phyloP scores from a whole-genome alignment of 2,888 invertebrate species.

The Smittia sp. region DNA sequence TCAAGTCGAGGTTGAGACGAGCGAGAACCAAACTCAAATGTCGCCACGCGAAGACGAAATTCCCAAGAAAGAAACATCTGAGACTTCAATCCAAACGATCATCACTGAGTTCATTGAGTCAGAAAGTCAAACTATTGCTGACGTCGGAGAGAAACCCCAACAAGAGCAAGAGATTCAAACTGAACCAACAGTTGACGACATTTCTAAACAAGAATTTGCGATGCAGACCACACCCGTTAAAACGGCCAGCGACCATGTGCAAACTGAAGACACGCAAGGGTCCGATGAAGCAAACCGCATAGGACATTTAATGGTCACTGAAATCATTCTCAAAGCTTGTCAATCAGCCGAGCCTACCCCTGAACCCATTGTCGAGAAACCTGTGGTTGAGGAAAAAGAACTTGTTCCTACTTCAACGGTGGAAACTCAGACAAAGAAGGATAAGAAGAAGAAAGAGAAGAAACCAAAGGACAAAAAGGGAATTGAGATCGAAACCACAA shows the following conservation, averaged over 20 bases:
- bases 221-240: slow-evolving; percentile 59
- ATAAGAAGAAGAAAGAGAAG: slow-evolving; percentile 39
- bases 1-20: slow-evolving; percentile 54
- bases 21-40: slow-evolving; percentile 56
- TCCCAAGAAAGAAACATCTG: slow-evolving; percentile 44
- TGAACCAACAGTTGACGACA: slow-evolving; percentile 31
- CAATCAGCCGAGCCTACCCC: neutral
- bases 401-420: slow-evolving; percentile 49
- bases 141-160: slow-evolving; percentile 43
- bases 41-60: slow-evolving; percentile 46
- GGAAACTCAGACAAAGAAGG: slow-evolving; percentile 46
- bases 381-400: slow-evolving; percentile 2
- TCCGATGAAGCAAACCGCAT: slow-evolving; percentile 52
- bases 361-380: neutral
- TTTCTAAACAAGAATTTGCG: slow-evolving; percentile 47
- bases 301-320: slow-evolving; percentile 47
- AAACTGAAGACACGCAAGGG: slow-evolving; percentile 45
- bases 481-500: slow-evolving; percentile 46
- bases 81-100: slow-evolving; percentile 49
- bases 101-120: slow-evolving; percentile 42
- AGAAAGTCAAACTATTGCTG: slow-evolving; percentile 42
- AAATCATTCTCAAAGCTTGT: neutral
- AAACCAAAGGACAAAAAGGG: slow-evolving; percentile 48
- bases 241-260: slow-evolving; percentile 45
- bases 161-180: slow-evolving; percentile 52